These are phyloP conservation scores for Pelecanoides urinatrix DNA, from an alignment of 2,113 vertebrate species.

Conservation along the genomic window DNA sequence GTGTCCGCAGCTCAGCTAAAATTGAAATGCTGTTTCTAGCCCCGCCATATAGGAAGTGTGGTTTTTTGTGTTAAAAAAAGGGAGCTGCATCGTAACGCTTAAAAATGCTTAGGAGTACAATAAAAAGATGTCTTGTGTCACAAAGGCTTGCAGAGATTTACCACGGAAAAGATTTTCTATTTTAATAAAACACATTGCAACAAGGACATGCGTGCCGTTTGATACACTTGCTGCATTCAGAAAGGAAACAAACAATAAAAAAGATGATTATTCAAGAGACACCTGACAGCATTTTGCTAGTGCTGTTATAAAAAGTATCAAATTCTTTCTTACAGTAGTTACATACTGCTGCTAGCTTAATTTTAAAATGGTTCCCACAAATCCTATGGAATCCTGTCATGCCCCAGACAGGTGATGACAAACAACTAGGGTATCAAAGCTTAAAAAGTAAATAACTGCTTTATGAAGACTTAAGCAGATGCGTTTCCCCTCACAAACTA, in stretches of 20 bases:
- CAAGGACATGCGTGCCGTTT: background rate
- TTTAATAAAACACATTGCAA: background rate
- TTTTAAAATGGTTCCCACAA: background rate
- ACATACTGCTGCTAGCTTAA: background rate
- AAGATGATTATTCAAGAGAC: background rate
- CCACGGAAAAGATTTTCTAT: background rate
- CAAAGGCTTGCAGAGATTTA: background rate
- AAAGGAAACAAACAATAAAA: background rate
- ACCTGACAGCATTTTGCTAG: background rate
- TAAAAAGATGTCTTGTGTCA: background rate
- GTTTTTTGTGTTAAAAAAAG: background rate
- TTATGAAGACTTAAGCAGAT: background rate
- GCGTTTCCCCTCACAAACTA: rapidly evolving
- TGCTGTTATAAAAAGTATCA: background rate
- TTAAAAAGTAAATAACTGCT: background rate
- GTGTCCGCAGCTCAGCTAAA: background rate
- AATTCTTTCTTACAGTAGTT: background rate
- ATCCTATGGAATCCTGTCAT: background rate
- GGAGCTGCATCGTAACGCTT: background rate
- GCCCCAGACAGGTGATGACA: background rate
- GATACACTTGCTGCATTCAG: background rate
- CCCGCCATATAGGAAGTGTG: background rate
- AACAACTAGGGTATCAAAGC: background rate
- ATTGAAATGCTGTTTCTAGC: background rate
- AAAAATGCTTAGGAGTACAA: background rate